Evolutionary conservation across 2,113 vertebrate species (phyloP).

Genomic region (Lichenostomus cassidix): DNA sequence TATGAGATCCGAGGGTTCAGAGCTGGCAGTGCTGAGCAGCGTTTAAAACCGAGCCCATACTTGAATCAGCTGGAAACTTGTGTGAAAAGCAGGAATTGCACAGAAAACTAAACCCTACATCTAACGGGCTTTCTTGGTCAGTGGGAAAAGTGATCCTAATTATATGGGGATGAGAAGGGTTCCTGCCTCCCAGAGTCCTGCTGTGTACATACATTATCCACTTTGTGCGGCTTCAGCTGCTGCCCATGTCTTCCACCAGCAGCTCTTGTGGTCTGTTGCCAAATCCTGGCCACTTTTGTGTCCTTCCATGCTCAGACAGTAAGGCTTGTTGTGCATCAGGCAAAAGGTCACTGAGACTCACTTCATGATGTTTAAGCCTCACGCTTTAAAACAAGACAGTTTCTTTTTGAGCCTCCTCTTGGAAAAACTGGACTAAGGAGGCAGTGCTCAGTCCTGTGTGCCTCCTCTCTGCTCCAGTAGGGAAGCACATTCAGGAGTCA

Average conservation of each 20-base stretch:
- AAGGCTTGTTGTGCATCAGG: background rate
- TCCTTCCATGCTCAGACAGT: background rate
- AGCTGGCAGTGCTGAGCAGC: background rate
- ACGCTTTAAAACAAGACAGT: background rate
- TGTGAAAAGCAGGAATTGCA: background rate
- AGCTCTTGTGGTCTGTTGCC: background rate
- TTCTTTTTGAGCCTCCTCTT: background rate
- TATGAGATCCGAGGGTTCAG: background rate
- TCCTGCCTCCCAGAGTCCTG: background rate
- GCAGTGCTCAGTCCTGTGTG: accelerated
- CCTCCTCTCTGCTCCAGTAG: background rate
- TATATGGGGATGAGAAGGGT: background rate
- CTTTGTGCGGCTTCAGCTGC: background rate
- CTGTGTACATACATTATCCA: background rate
- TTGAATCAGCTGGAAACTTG: background rate
- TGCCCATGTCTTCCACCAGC: background rate
- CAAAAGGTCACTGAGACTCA: background rate
- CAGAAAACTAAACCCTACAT: background rate
- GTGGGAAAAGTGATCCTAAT: background rate
- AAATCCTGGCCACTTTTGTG: background rate
- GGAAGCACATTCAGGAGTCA: background rate
- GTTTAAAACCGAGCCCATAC: background rate
- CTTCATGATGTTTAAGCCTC: background rate
- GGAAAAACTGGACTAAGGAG: background rate
- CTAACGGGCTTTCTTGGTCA: background rate